phyloP scores from a whole-genome alignment of 1,140 invertebrate species.

The Myzus persicae region DNA sequence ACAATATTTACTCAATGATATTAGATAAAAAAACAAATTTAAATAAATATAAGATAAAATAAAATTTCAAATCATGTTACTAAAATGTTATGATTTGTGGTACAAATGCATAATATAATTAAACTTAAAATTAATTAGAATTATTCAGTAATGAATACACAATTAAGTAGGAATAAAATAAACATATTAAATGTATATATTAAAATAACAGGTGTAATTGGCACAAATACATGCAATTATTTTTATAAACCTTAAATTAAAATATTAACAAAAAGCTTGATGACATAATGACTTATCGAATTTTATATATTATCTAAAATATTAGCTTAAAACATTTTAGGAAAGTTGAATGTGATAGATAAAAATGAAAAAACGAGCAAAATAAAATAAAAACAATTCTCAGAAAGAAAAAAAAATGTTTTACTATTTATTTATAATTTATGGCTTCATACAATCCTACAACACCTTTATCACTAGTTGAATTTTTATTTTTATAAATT shows the following conservation, averaged over 20 bases:
- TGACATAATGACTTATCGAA: background rate
- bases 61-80: slow-evolving; percentile 5
- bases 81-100: background rate
- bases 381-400: background rate
- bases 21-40: slow-evolving; percentile 15
- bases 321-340: background rate
- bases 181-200: slow-evolving; percentile 3
- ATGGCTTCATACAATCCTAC: background rate
- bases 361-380: background rate
- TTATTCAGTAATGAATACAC: slow-evolving; percentile 12
- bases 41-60: slow-evolving; percentile 16
- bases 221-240: slow-evolving; percentile 10
- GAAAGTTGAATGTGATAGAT: background rate
- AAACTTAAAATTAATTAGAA: background rate
- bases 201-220: slow-evolving; percentile 17
- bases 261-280: background rate
- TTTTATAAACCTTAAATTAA: background rate
- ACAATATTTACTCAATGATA: too few relatives aligned
- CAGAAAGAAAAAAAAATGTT: background rate
- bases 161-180: slow-evolving; percentile 21
- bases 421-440: slow-evolving; percentile 30
- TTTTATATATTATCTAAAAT: background rate
- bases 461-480: background rate
- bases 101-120: background rate
- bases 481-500: slow-evolving; percentile 27